Base-by-base conservation (phyloP, 2,113 vertebrate species). In the Coracopsis vasa region DNA sequence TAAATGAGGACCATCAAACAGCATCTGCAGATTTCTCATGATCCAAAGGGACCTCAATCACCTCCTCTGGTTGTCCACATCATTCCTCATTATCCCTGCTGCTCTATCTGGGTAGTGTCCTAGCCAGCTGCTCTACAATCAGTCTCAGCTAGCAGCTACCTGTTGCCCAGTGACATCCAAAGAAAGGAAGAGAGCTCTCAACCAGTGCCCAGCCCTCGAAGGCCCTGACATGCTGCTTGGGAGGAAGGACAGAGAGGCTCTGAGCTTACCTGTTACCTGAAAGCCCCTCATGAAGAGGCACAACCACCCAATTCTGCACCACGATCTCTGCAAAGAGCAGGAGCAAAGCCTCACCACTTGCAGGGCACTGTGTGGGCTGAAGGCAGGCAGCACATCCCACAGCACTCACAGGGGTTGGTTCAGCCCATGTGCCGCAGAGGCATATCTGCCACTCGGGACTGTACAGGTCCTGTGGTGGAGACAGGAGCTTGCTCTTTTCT, bases 181-280 rank as follows among this genome's bases (percentile, higher is more conserved):
- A 47, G 35, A 56, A 61, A 56, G 10, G 28, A 31, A 72, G 62
- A 71, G 21, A 66, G 39, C n/a, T 56, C n/a, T 47, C 0, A 1
- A 8, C 11, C 1, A 2, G 27, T n/a, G 19, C 16, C 13, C 13
- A 64, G 16, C 23, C 18, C 62, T 74, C 0, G 1, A 50, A 18
- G 16, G 7, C 7, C 37, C 47, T 1, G 1, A 33, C 24, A 15
- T 39, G 10, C 64, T n/a, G 35, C 11, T 53, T 41, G 27, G 41
- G 29, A 44, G 44, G 54, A 71, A 62, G 37, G 64, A 42, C 13
- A 77, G 64, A 72, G 31, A 61, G 28, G 58, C 5, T 44, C 51
- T n/a, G 70, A 80, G 51, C 20, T 28, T 25, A 48, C 12, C 41
- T 54, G 17, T 53, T 71, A 71, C 28, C n/a, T 64, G 53, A 69